Percentiles rank a stretch among this genome's conserved stretches.
These are phyloP conservation scores for Drosophila fuyamai DNA, from an alignment of 1,140 invertebrate species.

Conservation along the genomic window DNA sequence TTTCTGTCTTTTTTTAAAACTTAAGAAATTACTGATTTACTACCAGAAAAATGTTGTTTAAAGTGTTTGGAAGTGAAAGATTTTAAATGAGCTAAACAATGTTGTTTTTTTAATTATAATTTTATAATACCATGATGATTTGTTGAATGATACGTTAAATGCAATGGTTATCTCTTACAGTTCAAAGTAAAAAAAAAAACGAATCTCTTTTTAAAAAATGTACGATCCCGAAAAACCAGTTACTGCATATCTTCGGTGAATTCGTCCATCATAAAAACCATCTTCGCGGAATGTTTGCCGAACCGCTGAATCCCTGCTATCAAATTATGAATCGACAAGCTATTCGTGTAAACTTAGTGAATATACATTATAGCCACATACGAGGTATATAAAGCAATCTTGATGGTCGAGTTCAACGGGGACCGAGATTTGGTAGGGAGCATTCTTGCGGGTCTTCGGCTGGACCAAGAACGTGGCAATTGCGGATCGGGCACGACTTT, in stretches of 20 bases:
- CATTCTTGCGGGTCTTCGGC: slow-evolving; percentile 21
- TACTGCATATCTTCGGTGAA: neutral
- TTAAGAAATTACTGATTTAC: too few relatives aligned
- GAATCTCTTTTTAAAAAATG: neutral
- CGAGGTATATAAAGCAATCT: slow-evolving; percentile 21
- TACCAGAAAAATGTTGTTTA: too few relatives aligned
- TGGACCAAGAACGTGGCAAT: slow-evolving; percentile 70
- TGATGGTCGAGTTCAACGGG: slow-evolving; percentile 33
- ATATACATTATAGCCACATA: slow-evolving; percentile 21
- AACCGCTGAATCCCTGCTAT: neutral
- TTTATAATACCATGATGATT: too few relatives aligned
- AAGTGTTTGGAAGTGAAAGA: too few relatives aligned
- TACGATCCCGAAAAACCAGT: neutral
- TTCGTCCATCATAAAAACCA: neutral
- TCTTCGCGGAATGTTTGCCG: neutral
- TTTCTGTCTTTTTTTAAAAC: too few relatives aligned
- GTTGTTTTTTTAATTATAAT: too few relatives aligned
- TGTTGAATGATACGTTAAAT: too few relatives aligned
- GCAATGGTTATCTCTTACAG: too few relatives aligned
- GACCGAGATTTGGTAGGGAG: slow-evolving; percentile 21
- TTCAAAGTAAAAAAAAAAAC: too few relatives aligned
- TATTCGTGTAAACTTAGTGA: slow-evolving; percentile 10
- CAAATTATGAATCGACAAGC: slow-evolving; percentile 17
- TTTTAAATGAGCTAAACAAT: too few relatives aligned
- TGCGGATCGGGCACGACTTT: slow-evolving; percentile 77